These are phyloP conservation scores for Pangasius djambal DNA, from an alignment of 2,797 vertebrate genomes.

Conservation along the genomic window DNA sequence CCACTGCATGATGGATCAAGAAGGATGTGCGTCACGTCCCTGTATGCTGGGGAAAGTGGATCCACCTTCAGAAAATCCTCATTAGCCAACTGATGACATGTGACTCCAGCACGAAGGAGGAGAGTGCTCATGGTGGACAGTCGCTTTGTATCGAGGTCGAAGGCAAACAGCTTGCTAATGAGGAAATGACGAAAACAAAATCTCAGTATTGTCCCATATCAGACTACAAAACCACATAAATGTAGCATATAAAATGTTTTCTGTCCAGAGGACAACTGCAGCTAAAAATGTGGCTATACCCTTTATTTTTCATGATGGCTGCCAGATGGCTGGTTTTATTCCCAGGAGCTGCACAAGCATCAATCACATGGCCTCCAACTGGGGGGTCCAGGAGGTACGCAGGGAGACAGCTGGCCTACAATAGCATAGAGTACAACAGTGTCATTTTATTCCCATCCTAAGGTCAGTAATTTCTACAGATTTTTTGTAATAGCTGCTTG, in stretches of 20 bases:
- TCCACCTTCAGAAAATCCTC: conserved; percentile 89
- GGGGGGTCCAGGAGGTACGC: conserved; percentile 83
- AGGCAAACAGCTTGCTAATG: conserved; percentile 86
- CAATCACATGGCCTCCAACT: conserved; percentile 80
- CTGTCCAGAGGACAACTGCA: background rate
- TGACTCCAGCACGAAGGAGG: conserved; percentile 87
- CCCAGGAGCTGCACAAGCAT: conserved; percentile 92
- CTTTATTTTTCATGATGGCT: conserved; percentile 88
- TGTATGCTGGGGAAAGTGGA: conserved; percentile 75
- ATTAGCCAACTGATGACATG: conserved; percentile 84
- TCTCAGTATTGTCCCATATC: background rate
- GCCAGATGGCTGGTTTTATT: conserved; percentile 97
- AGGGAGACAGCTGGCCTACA: conserved; percentile 91
- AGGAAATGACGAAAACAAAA: background rate
- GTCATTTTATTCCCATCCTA: background rate
- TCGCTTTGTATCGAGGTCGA: conserved; percentile 91
- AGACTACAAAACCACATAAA: background rate
- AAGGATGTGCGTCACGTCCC: conserved; percentile 83
- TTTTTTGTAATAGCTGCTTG: background rate
- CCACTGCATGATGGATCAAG: conserved; percentile 96
- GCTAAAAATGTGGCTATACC: conserved; percentile 66
- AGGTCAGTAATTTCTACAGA: background rate
- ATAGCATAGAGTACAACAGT: background rate
- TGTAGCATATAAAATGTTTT: background rate
- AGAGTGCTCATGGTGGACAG: conserved; percentile 91